phyloP scores from a whole-genome alignment of 2,113 vertebrate species.

The Chamaea fasciata region DNA sequence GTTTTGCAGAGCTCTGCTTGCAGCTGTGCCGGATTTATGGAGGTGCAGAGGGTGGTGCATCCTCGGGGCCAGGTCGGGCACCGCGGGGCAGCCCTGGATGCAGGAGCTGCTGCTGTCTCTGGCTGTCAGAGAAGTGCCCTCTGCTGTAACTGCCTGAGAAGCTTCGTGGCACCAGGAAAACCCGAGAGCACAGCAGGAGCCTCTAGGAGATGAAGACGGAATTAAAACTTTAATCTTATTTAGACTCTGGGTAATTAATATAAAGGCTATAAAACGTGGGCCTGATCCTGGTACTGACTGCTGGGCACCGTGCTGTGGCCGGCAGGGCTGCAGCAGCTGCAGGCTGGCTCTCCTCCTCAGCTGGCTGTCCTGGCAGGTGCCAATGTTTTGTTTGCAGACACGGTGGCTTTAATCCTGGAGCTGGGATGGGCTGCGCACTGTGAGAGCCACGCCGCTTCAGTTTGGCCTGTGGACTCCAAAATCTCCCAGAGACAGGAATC shows the following conservation, averaged over 20 bases:
- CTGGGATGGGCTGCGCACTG: accelerated
- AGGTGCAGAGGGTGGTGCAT: not conserved
- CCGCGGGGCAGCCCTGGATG: accelerated
- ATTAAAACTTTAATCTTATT: slow-evolving; percentile 58
- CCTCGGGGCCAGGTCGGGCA: accelerated
- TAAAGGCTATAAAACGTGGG: not conserved
- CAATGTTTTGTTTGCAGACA: not conserved
- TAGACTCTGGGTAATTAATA: slow-evolving; percentile 39
- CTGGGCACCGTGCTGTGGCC: accelerated
- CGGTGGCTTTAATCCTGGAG: slow-evolving; percentile 23
- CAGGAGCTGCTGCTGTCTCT: not conserved
- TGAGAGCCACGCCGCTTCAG: not conserved
- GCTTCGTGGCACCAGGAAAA: not conserved
- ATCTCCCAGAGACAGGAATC: not conserved
- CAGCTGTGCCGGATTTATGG: not conserved
- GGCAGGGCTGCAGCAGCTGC: not conserved
- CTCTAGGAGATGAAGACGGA: slow-evolving; percentile 21
- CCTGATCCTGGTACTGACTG: not conserved
- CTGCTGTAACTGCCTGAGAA: slow-evolving; percentile 41
- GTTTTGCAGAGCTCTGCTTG: not conserved
- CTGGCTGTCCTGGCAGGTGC: not conserved
- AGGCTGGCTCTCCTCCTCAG: not conserved
- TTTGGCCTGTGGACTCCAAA: not conserved
- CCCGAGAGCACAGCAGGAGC: slow-evolving; percentile 7
- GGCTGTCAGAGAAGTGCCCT: slow-evolving; percentile 15